Conservation (phyloP, 1,140 invertebrate species). For the Brachionus koreanus region DNA sequence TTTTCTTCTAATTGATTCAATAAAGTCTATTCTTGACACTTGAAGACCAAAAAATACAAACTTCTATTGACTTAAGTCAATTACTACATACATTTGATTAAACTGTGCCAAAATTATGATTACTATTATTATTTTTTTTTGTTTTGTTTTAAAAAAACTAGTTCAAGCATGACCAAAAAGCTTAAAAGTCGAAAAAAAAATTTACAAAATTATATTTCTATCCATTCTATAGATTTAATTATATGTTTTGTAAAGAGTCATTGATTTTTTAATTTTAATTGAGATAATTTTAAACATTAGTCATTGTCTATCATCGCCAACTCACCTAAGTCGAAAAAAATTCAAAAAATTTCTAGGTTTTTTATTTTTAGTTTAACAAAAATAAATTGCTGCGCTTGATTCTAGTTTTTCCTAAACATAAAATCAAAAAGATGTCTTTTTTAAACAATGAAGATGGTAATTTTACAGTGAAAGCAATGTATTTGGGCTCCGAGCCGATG, state of each 20-base stretch:
- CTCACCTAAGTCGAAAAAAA: neutral
- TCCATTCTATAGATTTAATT: neutral
- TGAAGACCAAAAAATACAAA: neutral
- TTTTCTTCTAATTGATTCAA: neutral
- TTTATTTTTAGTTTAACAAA: neutral
- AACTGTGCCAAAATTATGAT: neutral
- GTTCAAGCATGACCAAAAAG: conserved; percentile 16
- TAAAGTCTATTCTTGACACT: neutral
- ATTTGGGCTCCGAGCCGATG: conserved; percentile 40
- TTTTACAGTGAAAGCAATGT: neutral
- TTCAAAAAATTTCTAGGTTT: neutral
- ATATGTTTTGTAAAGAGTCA: neutral
- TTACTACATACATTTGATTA: neutral
- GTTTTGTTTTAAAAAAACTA: neutral
- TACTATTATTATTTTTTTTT: neutral
- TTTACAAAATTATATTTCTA: neutral
- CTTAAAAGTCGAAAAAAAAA: neutral
- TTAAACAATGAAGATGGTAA: neutral
- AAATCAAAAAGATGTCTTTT: conserved; percentile 26
- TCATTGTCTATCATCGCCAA: neutral
- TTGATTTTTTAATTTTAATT: neutral
- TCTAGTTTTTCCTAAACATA: neutral
- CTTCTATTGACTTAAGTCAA: neutral
- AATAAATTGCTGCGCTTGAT: neutral
- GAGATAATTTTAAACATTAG: neutral